Evolutionary conservation across 2,113 vertebrate species (phyloP).

Genomic region (Nothoprocta perdicaria): DNA sequence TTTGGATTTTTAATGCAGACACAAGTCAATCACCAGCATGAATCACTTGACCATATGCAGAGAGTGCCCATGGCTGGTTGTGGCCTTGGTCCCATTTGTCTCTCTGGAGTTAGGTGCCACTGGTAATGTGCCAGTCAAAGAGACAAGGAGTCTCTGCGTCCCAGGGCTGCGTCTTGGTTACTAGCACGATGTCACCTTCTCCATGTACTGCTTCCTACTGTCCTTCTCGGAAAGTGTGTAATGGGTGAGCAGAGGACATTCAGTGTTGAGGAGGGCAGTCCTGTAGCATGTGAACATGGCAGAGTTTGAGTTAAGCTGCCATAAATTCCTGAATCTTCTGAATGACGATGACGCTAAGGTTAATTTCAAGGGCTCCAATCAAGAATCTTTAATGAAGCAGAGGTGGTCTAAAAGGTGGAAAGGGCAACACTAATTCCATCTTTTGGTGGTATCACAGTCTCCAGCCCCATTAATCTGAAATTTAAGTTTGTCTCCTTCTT

Average conservation of each 20-base stretch:
- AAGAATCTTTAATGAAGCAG: background rate
- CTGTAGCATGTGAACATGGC: background rate
- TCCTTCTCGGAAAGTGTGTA: background rate
- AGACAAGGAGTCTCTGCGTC: background rate
- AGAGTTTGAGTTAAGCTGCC: background rate
- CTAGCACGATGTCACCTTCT: background rate
- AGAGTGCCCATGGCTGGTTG: background rate
- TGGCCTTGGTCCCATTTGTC: background rate
- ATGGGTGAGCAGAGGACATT: background rate
- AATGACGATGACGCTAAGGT: background rate
- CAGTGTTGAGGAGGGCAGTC: background rate
- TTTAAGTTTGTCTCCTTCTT: background rate
- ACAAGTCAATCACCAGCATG: background rate
- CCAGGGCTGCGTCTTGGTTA: background rate
- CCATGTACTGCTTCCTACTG: background rate
- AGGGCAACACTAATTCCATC: background rate
- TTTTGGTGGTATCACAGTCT: background rate
- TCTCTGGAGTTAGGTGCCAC: background rate
- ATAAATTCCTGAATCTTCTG: background rate
- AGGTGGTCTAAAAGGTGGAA: background rate
- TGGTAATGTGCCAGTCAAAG: background rate
- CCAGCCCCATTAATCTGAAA: background rate
- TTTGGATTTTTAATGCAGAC: background rate
- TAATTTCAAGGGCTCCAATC: background rate
- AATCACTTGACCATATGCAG: background rate